Evolutionary conservation across 2,888 invertebrate genomes (phyloP).

Genomic region (Conchocele bisecta): DNA sequence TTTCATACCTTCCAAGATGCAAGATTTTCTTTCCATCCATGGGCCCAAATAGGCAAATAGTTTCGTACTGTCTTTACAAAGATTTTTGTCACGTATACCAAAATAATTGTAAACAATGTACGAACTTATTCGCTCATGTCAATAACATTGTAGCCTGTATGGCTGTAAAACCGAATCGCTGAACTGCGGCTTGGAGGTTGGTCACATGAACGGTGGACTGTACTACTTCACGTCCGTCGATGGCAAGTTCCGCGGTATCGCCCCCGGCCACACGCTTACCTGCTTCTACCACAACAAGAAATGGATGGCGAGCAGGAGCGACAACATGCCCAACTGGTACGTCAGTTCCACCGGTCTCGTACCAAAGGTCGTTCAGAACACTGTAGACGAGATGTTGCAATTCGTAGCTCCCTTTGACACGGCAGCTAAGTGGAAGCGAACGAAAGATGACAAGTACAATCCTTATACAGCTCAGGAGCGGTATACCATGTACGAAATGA

Average conservation of each 20-base stretch:
- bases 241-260: constrained; percentile 37
- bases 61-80: no score
- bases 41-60: no score
- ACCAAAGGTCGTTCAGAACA: constrained; percentile 57
- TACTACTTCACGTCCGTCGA: constrained; percentile 59
- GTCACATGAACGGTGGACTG: constrained; percentile 65
- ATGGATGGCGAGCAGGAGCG: constrained; percentile 63
- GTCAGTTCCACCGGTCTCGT: constrained; percentile 59
- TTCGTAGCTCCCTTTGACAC: constrained; percentile 66
- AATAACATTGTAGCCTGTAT: constrained; percentile 38
- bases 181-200: constrained; percentile 53
- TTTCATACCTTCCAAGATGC: no score
- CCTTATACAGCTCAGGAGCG: constrained; percentile 66
- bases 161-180: constrained; percentile 37
- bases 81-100: no score
- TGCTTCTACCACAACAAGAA: constrained; percentile 36
- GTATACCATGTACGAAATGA: constrained; percentile 38
- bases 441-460: constrained; percentile 59
- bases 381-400: constrained; percentile 51
- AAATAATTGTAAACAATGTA: no score
- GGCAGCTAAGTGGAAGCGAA: constrained; percentile 67
- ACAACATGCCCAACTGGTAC: constrained; percentile 70
- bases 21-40: no score
- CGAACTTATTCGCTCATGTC: no score
- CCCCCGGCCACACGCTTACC: constrained; percentile 25